Evolutionary conservation across 2,888 invertebrate genomes (phyloP), one percentile per base, ranked within the genome.

Genomic region (Tupiocoris notatus): DNA sequence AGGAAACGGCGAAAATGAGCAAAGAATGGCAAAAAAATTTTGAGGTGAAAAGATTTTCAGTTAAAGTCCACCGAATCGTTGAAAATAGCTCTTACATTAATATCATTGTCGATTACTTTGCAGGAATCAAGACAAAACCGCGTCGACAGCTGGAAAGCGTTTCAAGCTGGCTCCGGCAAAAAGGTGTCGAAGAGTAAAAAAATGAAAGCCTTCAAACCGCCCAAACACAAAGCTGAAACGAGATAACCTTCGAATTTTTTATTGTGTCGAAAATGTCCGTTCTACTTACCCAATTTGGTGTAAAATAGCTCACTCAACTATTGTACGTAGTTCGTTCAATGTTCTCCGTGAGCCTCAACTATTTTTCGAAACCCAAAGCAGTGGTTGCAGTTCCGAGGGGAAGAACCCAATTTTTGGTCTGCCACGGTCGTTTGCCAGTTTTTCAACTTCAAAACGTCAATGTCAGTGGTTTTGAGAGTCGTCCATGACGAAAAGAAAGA

Each of bases 1-100:
- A 96, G 82, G 96, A 97, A 82, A 92, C 92, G 81, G 88, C 91
- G 77, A 92, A 95, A 78, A 86, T 93, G 65, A 95, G 98, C 82
- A 93, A 95, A 81, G 98, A 98, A 84, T 99, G 97, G 96, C 95
- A 97, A 80, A 96, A 97, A 83, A 99, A 98, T 86, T 99, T 97
- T 86, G 99, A 99, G 88, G 93, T 92, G 24, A 65, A 63, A 1
- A 21, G n/a, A 7, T 39, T 39, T 39, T 7, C 39, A 39, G 39
- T n/a, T n/a, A n/a, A n/a, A n/a, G n/a, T n/a, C n/a, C n/a, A n/a
- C n/a, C n/a, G n/a, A n/a, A n/a, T n/a, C n/a, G n/a, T n/a, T n/a
- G n/a, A n/a, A n/a, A n/a, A n/a, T n/a, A n/a, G n/a, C 16, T 56
- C 16, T 56, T 67, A 67, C 7, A 67, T n/a, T 63, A 17, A 39